phyloP scores from a whole-genome alignment of 2,888 invertebrate genomes.

The Vannuccia rotundouncinata region DNA sequence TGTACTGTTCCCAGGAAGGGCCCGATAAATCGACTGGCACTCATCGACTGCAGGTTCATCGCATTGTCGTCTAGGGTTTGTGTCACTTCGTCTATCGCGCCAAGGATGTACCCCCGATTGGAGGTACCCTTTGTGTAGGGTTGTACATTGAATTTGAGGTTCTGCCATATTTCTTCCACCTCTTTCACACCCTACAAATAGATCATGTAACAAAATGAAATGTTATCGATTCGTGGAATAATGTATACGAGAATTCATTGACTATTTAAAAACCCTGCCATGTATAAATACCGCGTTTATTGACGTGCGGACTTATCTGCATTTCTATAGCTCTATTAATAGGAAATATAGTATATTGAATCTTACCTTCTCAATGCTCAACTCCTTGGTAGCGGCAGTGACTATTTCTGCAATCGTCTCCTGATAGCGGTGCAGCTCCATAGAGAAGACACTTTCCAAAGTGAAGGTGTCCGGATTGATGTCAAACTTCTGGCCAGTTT shows the following conservation, averaged over 20 bases:
- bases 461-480: constrained; percentile 83
- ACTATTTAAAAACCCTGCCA: no score
- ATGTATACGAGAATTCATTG: no score
- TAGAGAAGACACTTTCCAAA: constrained; percentile 80
- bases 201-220: no score
- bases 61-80: constrained; percentile 78
- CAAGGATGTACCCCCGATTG: constrained; percentile 73
- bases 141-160: constrained; percentile 56
- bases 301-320: no score
- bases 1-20: constrained; percentile 76
- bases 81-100: constrained; percentile 73
- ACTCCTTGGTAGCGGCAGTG: constrained; percentile 77
- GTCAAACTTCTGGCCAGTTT: constrained; percentile 73
- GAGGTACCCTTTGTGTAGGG: constrained; percentile 62
- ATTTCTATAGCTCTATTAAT: no score
- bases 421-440: constrained; percentile 75
- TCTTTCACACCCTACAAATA: constrained; percentile 72
- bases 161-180: constrained; percentile 64
- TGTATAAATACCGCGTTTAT: no score
- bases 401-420: constrained; percentile 79
- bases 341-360: no score
- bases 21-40: constrained; percentile 67
- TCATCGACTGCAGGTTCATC: constrained; percentile 82
- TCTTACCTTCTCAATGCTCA: constrained; percentile 72
- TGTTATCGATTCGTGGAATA: no score